These are phyloP conservation scores for Cinclus mexicanus DNA, from an alignment of 2,113 vertebrate species.

Conservation along the genomic window DNA sequence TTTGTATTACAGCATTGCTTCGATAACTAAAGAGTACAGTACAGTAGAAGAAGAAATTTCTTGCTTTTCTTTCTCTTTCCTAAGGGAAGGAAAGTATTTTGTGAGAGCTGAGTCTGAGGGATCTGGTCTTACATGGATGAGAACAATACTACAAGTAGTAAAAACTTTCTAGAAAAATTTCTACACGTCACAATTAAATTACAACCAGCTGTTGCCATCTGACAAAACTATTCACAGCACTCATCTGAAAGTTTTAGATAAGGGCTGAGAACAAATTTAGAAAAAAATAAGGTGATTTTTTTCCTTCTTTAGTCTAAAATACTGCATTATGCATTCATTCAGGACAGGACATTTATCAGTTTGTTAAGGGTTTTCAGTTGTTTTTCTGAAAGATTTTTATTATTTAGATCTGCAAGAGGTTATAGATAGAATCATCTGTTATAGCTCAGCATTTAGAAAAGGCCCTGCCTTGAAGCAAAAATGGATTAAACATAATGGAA, in stretches of 20 bases:
- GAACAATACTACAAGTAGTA: not conserved
- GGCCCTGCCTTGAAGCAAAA: not conserved
- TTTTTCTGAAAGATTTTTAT: not conserved
- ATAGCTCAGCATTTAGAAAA: not conserved
- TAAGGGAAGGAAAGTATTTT: not conserved
- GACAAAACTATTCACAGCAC: fast-evolving
- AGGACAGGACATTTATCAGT: not conserved
- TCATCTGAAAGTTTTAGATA: not conserved
- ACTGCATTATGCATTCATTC: not conserved
- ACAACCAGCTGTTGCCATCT: not conserved
- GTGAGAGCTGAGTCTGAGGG: not conserved
- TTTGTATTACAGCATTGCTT: not conserved
- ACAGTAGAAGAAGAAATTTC: not conserved
- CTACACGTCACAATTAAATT: not conserved
- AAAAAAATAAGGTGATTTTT: not conserved
- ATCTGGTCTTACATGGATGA: not conserved
- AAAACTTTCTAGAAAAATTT: not conserved
- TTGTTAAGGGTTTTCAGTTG: not conserved
- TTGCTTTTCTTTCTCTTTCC: not conserved
- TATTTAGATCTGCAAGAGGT: not conserved
- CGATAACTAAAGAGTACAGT: not conserved
- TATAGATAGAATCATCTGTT: not conserved
- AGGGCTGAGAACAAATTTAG: not conserved
- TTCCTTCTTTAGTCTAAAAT: not conserved
- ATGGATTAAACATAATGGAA: not conserved